Base-by-base conservation (phyloP, 1,140 invertebrate species). In the Maniola jurtina region DNA sequence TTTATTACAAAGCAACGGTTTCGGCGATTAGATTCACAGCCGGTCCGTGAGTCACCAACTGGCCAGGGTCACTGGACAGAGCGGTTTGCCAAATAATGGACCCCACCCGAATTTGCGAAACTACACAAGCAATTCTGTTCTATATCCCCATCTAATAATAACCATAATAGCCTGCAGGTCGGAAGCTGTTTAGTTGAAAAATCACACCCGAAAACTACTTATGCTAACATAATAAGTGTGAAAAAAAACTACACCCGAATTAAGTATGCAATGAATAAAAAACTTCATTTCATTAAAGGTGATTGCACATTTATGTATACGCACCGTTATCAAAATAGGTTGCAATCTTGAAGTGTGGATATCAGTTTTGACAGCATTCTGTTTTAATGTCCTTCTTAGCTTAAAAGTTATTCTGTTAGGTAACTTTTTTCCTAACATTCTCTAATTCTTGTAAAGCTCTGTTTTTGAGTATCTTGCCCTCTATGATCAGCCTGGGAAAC, bases 1-100 rank as follows among this genome's bases (percentile, higher is more conserved):
- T 81, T 81, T 72, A 80, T 76, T 77, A 76, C 71, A 72, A 25
- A 64, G 63, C 77, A 85, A 85, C 81, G 84, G 80, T 83, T 81
- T 79, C 73, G 72, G 72, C 73, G 76, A 79, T 83, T 80, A 76
- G 77, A 72, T 70, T 59, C 65, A 61, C 52, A 59, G 69, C 73
- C 73, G 60, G 70, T 72, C 56, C 36, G 66, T 86, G 84, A 86
- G 64, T 87, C 84, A 86, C 57, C 70, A 75, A 34, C 52, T 34
- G 16, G 55, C 16, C 35, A 61, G 71, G 80, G 78, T 82, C 77
- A 73, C 64, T 68, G 74, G 72, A 76, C 78, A 71, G 69, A 56
- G 59, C 56, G 25, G 54, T 42, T 61, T 55, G 38, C 38, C 54
- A 58, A 59, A 66, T 38, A 64, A 50, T 47, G 48, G 61, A 67